These are phyloP conservation scores for Cetoscarus ocellatus DNA, from an alignment of 2,797 vertebrate genomes.

Conservation along the genomic window DNA sequence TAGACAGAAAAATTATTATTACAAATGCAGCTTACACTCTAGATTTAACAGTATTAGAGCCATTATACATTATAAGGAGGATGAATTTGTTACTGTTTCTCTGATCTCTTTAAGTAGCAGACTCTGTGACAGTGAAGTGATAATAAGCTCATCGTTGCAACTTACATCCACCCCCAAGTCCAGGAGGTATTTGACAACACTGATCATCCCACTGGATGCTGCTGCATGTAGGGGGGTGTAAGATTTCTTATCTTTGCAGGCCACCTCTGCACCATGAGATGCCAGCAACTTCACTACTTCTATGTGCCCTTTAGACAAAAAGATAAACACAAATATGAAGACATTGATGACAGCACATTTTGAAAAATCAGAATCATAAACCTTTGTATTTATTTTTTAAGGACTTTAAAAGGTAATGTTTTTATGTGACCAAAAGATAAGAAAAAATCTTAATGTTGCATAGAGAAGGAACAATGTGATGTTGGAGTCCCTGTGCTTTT, in stretches of 20 bases:
- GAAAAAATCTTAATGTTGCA: neutral
- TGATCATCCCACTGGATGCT: conserved; percentile 98
- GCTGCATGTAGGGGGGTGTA: conserved; percentile 97
- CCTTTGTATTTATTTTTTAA: neutral
- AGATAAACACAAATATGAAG: neutral
- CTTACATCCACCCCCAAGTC: conserved; percentile 97
- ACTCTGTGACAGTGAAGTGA: conserved; percentile 8
- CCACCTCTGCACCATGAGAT: conserved; percentile 95
- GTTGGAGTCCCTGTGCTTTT: neutral
- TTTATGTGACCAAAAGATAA: neutral
- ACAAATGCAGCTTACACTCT: too few species aligned
- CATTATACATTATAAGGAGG: neutral
- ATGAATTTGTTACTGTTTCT: neutral
- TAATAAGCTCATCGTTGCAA: conserved; percentile 44
- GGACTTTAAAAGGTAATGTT: neutral
- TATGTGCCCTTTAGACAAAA: conserved; percentile 89
- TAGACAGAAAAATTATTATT: too few species aligned
- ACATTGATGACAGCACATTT: neutral
- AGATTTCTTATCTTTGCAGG: conserved; percentile 97
- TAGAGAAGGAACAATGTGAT: neutral
- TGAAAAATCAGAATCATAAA: neutral
- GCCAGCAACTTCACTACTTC: conserved; percentile 97
- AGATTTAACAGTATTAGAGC: neutral
- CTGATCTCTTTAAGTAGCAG: neutral
- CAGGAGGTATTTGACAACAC: conserved; percentile 96